Evolutionary conservation across 1,140 invertebrate genomes (phyloP), one percentile per base, ranked within the genome.

Genomic region (Sycophila sp.): DNA sequence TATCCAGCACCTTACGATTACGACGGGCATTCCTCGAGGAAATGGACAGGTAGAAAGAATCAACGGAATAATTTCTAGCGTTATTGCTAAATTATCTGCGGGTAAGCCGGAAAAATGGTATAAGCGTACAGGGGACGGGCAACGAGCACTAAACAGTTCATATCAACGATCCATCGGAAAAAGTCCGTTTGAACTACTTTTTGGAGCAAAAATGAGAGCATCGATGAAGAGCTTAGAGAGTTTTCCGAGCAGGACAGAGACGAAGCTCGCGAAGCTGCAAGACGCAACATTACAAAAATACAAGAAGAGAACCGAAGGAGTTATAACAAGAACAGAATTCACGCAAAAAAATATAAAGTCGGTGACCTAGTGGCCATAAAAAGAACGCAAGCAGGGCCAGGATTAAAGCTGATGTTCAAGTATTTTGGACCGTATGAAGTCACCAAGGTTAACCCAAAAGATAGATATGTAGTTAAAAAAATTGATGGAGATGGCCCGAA

Each of bases 41-140:
- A 84, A 84, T 62, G 81, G 80, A 2, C 79, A 83, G 55, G 79
- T 82, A 0, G 81, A 84, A 38, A 38, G 78, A 0, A 70, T 83
- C 0, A 76, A 83, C 30, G 32, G 72, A 2, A 78, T 74, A 0
- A 69, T 84, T 10, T 77, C 80, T 10, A 22, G 71, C 0, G 63
- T 81, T 0, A 64, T 83, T 4, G 76, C 71, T 5, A 85, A 85
- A 45, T 45, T 84, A 6, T 58, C 66, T 64, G 58, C 74, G 4
- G 73, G 76, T 1, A 64, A 78, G 58, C 13, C 15, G 2, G 77
- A 77, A 8, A 47, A 8, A 8, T 40, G 82, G 77, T 81, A 78
- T 62, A 74, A 73, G 56, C 34, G 78, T 47, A 69, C 84, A 0
- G 63, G 71, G 4, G 58, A 40, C 24, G 65, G 80, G 8, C 80